phyloP scores from a whole-genome alignment of 1,140 invertebrate genomes.

The Aphis gossypii region DNA sequence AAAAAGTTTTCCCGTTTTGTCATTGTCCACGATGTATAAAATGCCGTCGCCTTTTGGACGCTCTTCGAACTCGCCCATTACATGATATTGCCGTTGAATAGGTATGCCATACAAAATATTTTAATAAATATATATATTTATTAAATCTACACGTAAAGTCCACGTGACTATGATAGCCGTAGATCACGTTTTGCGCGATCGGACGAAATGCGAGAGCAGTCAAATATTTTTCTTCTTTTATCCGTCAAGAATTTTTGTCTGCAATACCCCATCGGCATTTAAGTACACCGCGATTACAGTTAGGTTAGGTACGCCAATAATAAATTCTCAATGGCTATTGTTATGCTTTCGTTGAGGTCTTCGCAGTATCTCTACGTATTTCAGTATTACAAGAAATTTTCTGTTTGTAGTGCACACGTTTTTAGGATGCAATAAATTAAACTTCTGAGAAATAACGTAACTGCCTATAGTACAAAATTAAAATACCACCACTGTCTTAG shows the following conservation, averaged over 20 bases:
- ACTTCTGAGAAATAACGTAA: neutral
- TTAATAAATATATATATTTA: neutral
- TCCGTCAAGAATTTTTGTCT: neutral
- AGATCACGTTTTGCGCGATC: neutral
- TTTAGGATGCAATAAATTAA: neutral
- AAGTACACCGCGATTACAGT: neutral
- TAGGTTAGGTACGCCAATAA: neutral
- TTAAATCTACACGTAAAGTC: no score
- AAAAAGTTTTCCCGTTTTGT: conserved; percentile 25
- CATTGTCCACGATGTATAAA: neutral
- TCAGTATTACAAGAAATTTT: neutral
- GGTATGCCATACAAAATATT: neutral
- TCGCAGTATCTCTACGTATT: no score
- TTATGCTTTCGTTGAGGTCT: no score
- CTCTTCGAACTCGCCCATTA: neutral
- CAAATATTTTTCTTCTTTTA: neutral
- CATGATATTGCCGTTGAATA: neutral
- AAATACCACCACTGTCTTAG: neutral
- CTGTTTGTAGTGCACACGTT: neutral
- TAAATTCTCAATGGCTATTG: no score
- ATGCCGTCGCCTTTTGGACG: no score
- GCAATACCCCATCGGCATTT: neutral
- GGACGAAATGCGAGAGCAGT: no score
- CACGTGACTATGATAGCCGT: no score
- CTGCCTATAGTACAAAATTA: neutral